Conservation (phyloP, 1,140 invertebrate species). For the Lepidurus couesii region DNA sequence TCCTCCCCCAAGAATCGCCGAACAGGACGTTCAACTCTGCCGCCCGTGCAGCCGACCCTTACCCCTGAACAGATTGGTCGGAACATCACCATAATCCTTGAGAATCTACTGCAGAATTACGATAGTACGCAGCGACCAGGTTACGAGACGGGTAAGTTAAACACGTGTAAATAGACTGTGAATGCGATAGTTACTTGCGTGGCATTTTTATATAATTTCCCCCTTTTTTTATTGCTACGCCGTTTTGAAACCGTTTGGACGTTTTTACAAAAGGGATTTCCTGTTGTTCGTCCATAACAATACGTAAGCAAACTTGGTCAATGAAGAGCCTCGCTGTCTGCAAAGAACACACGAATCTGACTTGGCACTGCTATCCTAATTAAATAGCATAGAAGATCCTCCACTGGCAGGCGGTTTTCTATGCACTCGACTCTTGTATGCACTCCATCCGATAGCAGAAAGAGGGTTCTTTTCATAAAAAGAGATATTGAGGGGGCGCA, state of each 20-base stretch:
- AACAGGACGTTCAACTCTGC: background rate
- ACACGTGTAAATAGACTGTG: background rate
- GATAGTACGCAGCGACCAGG: background rate
- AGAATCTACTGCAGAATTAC: background rate
- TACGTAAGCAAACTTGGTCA: background rate
- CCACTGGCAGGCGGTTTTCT: background rate
- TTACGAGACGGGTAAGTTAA: background rate
- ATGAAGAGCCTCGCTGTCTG: background rate
- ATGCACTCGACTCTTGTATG: background rate
- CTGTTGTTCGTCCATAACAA: background rate
- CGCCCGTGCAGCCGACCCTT: background rate
- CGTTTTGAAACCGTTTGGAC: no score
- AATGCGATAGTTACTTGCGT: background rate
- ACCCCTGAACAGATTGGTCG: background rate
- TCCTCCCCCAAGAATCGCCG: background rate
- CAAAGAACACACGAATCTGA: background rate
- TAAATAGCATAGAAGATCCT: background rate
- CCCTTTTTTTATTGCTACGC: background rate
- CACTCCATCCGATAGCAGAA: background rate
- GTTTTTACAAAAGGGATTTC: background rate
- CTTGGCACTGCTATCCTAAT: slow-evolving; percentile 10
- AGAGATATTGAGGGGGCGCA: background rate
- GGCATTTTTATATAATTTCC: background rate
- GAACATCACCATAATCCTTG: background rate
- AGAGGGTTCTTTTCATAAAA: background rate